Base-by-base conservation (phyloP, 2,888 invertebrate genomes). In the Pemphredon lugubris region DNA sequence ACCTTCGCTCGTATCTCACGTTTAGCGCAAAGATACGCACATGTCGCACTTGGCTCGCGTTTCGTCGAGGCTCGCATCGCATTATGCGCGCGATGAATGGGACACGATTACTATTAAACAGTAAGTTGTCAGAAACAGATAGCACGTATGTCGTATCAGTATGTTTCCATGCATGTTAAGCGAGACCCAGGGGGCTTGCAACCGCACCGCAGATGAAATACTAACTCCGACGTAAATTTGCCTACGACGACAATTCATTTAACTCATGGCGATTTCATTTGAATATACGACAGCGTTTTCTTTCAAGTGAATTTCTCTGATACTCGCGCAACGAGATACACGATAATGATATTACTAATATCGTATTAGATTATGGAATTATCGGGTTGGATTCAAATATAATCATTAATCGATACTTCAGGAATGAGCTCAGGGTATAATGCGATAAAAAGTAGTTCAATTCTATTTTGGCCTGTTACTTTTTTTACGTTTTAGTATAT, bases 91-190 rank as follows among this genome's bases (percentile, higher is more conserved):
- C 23, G 13, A 23, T n/a, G n/a, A 34, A 34, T 34, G n/a, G n/a
- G n/a, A n/a, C 34, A 4, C n/a, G 34, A 34, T 34, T 34, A 34
- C 45, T 40, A 69, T 58, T 69, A 50, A 58, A 65, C 65, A 61
- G 57, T 65, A 57, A 45, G 72, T 47, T 50, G 40, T 51, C 51
- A 48, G 58, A 55, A 53, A 47, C 20, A 51, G 53, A 73, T 45
- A 30, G 26, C 21, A 34, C 44, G 13, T n/a, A 47, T 45, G 37
- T 53, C 23, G 42, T 53, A 58, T 72, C 50, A 60, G 26, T 37
- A 60, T 1, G 50, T 51, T 64, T 73, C 51, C 71, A 66, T 59
- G 71, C 57, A 67, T 54, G 51, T 40, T 71, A 66, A 72, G 9
- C 34, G 34, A 32, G 18, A 21, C 34, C 57, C 48, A 7, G 13